Evolutionary conservation across 2,113 vertebrate genomes (phyloP).

Genomic region (Peucedramus taeniatus): DNA sequence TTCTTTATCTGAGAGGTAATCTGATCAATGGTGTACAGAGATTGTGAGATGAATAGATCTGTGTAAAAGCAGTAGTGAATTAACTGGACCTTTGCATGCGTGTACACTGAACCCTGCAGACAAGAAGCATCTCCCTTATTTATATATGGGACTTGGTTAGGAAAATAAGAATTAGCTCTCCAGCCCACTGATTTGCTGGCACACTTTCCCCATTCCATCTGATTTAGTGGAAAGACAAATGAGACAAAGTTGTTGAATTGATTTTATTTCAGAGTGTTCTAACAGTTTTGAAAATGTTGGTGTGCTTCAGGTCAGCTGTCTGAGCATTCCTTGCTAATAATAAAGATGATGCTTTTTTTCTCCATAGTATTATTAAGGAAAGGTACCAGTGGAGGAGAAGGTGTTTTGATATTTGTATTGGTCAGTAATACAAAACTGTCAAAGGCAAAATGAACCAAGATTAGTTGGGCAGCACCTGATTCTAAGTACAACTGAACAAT

Average conservation of each 20-base stretch:
- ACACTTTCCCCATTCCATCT: neutral
- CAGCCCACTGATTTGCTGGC: neutral
- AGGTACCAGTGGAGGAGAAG: neutral
- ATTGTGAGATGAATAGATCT: neutral
- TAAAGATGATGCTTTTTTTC: neutral
- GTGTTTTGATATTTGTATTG: neutral
- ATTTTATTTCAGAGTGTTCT: neutral
- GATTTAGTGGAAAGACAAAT: neutral
- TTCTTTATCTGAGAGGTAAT: neutral
- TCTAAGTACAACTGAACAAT: neutral
- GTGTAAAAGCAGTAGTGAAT: neutral
- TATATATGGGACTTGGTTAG: neutral
- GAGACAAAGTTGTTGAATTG: neutral
- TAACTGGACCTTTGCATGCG: neutral
- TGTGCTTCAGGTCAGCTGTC: neutral
- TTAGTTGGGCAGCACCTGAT: neutral
- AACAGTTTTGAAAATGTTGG: neutral
- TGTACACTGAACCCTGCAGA: neutral
- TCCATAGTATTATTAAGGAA: neutral
- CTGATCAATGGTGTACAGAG: neutral
- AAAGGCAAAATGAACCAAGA: neutral
- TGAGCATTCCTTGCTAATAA: neutral
- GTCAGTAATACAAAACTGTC: neutral
- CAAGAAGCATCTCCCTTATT: neutral
- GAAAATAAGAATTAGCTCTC: neutral